phyloP scores from a whole-genome alignment of 2,113 vertebrate genomes.

The Antechinus stuartii region DNA sequence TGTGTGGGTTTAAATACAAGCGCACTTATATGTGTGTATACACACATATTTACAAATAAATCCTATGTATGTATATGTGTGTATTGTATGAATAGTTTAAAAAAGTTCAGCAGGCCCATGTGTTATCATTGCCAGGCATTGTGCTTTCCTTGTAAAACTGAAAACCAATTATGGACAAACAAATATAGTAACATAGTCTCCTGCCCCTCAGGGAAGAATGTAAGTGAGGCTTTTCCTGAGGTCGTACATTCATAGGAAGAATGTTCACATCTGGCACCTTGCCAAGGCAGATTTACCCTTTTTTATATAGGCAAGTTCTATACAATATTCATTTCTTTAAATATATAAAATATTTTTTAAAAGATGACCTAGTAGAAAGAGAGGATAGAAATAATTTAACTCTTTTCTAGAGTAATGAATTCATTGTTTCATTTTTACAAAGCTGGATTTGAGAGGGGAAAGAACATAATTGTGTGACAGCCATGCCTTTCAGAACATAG shows the following conservation, averaged over 20 bases:
- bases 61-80: no score
- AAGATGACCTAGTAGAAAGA: neutral
- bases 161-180: slow-evolving; percentile 33
- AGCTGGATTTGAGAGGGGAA: neutral
- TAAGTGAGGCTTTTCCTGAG: neutral
- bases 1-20: neutral
- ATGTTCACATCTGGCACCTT: neutral
- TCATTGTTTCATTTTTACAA: neutral
- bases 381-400: neutral
- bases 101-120: slow-evolving; percentile 24
- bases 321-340: slow-evolving; percentile 20
- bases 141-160: slow-evolving; percentile 30
- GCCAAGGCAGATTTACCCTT: neutral
- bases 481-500: neutral
- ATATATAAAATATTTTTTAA: neutral
- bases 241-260: neutral
- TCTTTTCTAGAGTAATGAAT: neutral
- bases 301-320: neutral
- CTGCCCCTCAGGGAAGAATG: slow-evolving; percentile 19
- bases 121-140: rapidly evolving
- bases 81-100: neutral
- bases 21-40: neutral
- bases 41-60: no score
- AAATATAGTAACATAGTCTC: slow-evolving; percentile 38
- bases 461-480: neutral